These are phyloP conservation scores for Neodon shergylaensis DNA, from an alignment of 2,113 vertebrate species.

Conservation along the genomic window DNA sequence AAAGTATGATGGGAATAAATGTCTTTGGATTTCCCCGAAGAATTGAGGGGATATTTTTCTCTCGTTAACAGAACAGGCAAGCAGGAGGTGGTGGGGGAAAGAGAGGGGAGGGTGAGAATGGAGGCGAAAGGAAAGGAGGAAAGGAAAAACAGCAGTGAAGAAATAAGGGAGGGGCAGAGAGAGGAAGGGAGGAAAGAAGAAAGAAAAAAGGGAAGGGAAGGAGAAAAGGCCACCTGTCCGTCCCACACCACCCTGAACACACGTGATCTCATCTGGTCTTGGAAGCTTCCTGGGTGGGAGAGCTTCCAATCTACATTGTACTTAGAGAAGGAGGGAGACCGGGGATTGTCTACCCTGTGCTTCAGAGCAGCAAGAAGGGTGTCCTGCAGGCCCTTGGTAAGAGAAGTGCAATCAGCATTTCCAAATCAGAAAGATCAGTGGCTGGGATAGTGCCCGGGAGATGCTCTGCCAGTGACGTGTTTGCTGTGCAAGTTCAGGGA, in stretches of 20 bases:
- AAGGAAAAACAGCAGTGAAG: too few species aligned
- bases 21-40: conserved; percentile 81
- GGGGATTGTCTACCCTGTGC: conserved; percentile 69
- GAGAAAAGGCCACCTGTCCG: neutral
- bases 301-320: conserved; percentile 74
- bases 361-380: conserved; percentile 41
- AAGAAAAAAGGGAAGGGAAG: neutral
- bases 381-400: neutral
- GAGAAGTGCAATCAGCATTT: neutral
- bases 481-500: too few species aligned
- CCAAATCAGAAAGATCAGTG: neutral
- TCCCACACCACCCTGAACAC: neutral
- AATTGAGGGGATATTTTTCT: conserved; percentile 70
- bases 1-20: conserved; percentile 82
- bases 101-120: too few species aligned
- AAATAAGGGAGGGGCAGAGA: neutral
- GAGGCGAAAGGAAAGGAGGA: neutral
- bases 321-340: conserved; percentile 70
- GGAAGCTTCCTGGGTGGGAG: conserved; percentile 34
- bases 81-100: neutral
- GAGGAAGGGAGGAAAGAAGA: neutral
- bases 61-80: conserved; percentile 74
- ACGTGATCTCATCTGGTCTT: neutral
- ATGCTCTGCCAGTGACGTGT: neutral
- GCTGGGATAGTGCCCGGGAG: neutral